Evolutionary conservation across 2,113 vertebrate genomes (phyloP), one percentile per base, ranked within the genome.

Genomic region (Aldabrachelys gigantea): DNA sequence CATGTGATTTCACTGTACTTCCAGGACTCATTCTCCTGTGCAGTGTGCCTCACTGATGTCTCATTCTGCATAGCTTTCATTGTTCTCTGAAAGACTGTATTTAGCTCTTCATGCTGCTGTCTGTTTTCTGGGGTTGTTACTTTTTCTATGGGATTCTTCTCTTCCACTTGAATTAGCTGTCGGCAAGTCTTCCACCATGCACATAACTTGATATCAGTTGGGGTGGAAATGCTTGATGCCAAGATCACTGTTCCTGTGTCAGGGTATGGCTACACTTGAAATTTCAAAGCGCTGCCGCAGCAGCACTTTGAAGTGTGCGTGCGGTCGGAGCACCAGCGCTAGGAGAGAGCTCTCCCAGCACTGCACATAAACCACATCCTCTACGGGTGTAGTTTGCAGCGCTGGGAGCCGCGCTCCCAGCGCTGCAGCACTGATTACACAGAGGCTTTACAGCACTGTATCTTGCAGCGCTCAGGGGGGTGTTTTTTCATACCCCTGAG

Each of bases 11-110:
- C 75, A 44, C 9, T n/a, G 10, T 47, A 72, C 88, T 47, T 85
- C 29, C 82, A 90, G 41, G 16, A 72, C 35, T 78, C 92, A 41
- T 84, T 96, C 69, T 76, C n/a, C 59, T 54, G 10, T 0, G 0
- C 25, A 49, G 79, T 86, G 53, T 81, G 81, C 76, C 85, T 72
- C 82, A 56, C 44, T 38, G 27, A 79, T 7, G 76, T 59, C 82
- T 91, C n/a, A 83, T 84, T 94, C 0, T 0, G 72, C 86, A 84
- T 35, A 92, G 88, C 41, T 1, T 91, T 84, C 41, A 2, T 1
- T 56, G 76, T 69, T 80, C 10, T 4, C 0, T 0, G 14, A 53
- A 47, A 91, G 85, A 44, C 1, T 0, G 0, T 7, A 1, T 56
- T 65, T 82, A 91, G 84, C 41, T 16, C 0, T 1, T 50, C 31